Conservation (phyloP, 1,140 invertebrate genomes). For the Sitobion miscanthi region DNA sequence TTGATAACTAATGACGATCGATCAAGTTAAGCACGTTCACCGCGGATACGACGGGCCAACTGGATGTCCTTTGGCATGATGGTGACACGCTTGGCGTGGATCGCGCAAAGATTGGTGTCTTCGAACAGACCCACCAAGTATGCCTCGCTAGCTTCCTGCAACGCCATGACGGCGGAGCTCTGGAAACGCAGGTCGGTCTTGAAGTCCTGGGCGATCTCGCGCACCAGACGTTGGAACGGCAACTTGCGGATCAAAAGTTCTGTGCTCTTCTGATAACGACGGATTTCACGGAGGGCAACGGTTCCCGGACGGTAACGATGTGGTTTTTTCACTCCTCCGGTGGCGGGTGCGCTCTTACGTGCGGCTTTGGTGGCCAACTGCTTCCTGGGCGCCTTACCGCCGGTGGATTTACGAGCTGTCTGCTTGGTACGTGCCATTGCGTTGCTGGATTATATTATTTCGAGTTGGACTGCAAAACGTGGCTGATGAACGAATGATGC, state of each 20-base stretch:
- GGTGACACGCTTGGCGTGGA: background rate
- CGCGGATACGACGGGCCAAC: too few species aligned
- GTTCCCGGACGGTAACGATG: slow-evolving; percentile 70
- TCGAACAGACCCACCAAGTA: background rate
- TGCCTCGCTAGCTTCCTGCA: slow-evolving; percentile 59
- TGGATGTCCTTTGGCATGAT: background rate
- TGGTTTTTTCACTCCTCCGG: background rate
- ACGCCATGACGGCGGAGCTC: too few species aligned
- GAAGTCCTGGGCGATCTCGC: too few species aligned
- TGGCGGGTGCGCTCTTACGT: slow-evolving; percentile 62
- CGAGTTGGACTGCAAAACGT: too few species aligned
- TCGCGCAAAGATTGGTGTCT: background rate
- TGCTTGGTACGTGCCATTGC: too few species aligned
- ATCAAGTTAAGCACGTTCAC: too few species aligned
- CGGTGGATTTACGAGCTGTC: too few species aligned
- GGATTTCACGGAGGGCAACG: slow-evolving; percentile 84
- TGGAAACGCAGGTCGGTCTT: too few species aligned
- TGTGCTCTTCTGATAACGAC: slow-evolving; percentile 86
- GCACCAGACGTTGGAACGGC: slow-evolving; percentile 72
- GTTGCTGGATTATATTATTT: too few species aligned
- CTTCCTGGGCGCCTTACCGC: slow-evolving; percentile 59
- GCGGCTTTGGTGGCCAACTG: slow-evolving; percentile 64
- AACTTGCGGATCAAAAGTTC: slow-evolving; percentile 79
- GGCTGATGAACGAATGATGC: too few species aligned
- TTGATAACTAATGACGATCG: too few species aligned